Conservation (phyloP, 1,140 invertebrate genomes). For the Pseudoatta argentina region DNA sequence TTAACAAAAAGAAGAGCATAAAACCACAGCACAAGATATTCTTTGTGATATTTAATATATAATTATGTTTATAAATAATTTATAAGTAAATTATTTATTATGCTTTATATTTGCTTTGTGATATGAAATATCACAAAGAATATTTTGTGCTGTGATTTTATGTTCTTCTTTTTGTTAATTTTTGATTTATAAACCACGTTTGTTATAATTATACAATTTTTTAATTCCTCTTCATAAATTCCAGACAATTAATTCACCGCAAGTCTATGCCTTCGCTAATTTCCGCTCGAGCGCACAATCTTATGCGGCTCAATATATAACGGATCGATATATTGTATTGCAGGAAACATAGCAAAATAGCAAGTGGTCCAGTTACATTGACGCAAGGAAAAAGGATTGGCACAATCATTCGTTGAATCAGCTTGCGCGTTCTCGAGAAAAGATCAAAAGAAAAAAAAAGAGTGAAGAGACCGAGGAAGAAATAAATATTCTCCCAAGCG, state of each 20-base stretch:
- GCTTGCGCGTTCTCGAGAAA: background rate
- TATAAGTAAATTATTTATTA: too few species aligned
- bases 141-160: too few species aligned
- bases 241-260: background rate
- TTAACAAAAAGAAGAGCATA: too few species aligned
- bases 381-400: conserved; percentile 15
- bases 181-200: too few species aligned
- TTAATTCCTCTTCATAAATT: background rate
- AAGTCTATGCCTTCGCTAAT: conserved; percentile 5
- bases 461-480: conserved; percentile 10
- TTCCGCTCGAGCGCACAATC: conserved; percentile 4
- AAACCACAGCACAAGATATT: too few species aligned
- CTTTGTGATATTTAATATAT: too few species aligned
- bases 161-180: too few species aligned
- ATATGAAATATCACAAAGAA: too few species aligned
- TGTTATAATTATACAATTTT: background rate
- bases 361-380: conserved; percentile 8
- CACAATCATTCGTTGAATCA: conserved; percentile 37
- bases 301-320: background rate
- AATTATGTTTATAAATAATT: too few species aligned
- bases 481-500: conserved; percentile 48
- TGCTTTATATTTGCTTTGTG: too few species aligned
- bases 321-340: conserved; percentile 15
- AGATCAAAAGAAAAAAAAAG: background rate
- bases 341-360: background rate